Evolutionary conservation across 2,888 invertebrate genomes (phyloP).

Genomic region (Melieria crassipennis): DNA sequence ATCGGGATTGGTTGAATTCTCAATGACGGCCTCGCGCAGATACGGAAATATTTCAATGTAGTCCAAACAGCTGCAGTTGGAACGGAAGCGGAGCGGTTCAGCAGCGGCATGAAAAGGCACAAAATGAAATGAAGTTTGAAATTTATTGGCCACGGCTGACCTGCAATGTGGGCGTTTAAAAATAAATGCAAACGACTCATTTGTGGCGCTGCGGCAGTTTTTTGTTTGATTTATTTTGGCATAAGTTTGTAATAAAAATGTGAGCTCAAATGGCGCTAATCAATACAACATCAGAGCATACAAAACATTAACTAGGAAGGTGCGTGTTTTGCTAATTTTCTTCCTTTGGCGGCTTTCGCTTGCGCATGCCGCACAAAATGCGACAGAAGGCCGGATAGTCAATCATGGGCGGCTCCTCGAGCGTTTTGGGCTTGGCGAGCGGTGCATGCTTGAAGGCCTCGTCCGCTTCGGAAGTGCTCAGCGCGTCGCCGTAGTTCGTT

Average conservation of each 20-base stretch:
- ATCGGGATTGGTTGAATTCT: slow-evolving; percentile 60
- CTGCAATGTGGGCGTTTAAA: too few species aligned
- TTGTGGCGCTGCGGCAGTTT: too few species aligned
- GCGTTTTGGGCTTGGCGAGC: slow-evolving; percentile 67
- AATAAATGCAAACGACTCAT: too few species aligned
- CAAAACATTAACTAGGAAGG: not conserved
- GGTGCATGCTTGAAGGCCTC: slow-evolving; percentile 74
- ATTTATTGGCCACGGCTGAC: slow-evolving; percentile 53
- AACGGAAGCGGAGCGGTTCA: slow-evolving; percentile 37
- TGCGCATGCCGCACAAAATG: slow-evolving; percentile 71
- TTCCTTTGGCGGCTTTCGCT: slow-evolving; percentile 54
- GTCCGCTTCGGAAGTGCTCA: slow-evolving; percentile 72
- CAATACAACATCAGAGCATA: slow-evolving; percentile 36
- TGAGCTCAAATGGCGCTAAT: slow-evolving; percentile 55
- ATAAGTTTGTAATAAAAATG: slow-evolving; percentile 56
- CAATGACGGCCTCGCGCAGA: slow-evolving; percentile 63
- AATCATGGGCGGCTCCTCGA: slow-evolving; percentile 69
- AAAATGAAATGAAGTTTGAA: slow-evolving; percentile 51
- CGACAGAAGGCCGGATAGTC: slow-evolving; percentile 74
- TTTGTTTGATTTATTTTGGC: slow-evolving; percentile 38
- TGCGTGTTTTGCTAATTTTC: slow-evolving; percentile 6
- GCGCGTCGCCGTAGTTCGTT: slow-evolving; percentile 74
- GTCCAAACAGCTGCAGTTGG: slow-evolving; percentile 61
- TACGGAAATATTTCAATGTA: slow-evolving; percentile 65
- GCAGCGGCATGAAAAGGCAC: slow-evolving; percentile 12